Evolutionary conservation across 2,888 invertebrate genomes (phyloP).

Genomic region (Aspidiotus destructor): DNA sequence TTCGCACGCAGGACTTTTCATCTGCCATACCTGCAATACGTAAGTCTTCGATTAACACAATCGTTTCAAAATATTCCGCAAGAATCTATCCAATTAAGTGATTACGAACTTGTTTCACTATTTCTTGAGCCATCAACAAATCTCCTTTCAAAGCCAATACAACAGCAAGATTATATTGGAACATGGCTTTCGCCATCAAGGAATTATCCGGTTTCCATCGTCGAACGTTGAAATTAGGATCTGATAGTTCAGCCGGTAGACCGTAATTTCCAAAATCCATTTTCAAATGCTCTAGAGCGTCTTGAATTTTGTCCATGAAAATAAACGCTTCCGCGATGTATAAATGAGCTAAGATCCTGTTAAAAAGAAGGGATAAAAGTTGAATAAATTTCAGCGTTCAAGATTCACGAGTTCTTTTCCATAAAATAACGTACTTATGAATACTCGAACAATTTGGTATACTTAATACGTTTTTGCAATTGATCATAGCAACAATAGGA

Average conservation of each 20-base stretch:
- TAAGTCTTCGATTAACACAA: no score
- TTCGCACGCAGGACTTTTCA: slow-evolving; percentile 45
- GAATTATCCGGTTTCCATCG: slow-evolving; percentile 57
- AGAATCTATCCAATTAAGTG: no score
- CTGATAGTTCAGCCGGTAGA: slow-evolving; percentile 41
- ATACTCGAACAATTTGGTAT: slow-evolving; percentile 62
- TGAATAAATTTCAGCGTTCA: background rate
- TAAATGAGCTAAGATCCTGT: slow-evolving; percentile 69
- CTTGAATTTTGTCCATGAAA: slow-evolving; percentile 66
- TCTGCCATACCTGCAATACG: slow-evolving; percentile 46
- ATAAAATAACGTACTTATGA: slow-evolving; percentile 49
- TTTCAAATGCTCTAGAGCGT: slow-evolving; percentile 75
- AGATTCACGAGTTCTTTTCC: background rate
- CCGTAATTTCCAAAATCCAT: slow-evolving; percentile 58
- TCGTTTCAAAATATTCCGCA: no score
- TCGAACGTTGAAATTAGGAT: slow-evolving; percentile 37
- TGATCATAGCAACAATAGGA: slow-evolving; percentile 64
- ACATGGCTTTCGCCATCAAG: slow-evolving; percentile 56
- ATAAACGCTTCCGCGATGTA: slow-evolving; percentile 84
- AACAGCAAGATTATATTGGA: slow-evolving; percentile 69
- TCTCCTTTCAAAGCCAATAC: slow-evolving; percentile 65
- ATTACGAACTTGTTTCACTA: slow-evolving; percentile 42
- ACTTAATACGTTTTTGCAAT: slow-evolving; percentile 62
- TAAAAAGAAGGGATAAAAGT: slow-evolving; percentile 35
- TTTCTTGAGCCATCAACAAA: slow-evolving; percentile 54